Percentiles rank a stretch among this genome's conserved stretches.
phyloP scores from a whole-genome alignment of 2,888 invertebrate species.

The Xestia ashworthii region DNA sequence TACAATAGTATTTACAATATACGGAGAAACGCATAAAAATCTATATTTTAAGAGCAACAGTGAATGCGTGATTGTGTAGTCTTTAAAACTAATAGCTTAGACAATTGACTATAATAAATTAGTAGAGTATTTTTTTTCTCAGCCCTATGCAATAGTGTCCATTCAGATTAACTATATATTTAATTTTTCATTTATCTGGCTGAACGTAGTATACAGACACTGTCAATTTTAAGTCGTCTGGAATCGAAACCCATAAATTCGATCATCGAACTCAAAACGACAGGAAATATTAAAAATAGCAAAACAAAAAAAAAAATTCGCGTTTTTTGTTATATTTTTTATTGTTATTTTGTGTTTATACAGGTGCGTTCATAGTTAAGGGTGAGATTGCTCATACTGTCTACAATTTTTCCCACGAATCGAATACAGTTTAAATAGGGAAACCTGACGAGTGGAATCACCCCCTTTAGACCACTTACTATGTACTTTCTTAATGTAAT shows the following conservation, averaged over 20 bases:
- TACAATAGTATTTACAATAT: constrained; percentile 67
- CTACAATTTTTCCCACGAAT: neutral
- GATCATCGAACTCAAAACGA: no score
- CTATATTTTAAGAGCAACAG: neutral
- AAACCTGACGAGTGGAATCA: neutral
- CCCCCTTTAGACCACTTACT: neutral
- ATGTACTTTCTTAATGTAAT: neutral
- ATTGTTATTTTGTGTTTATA: neutral
- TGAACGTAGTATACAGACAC: neutral
- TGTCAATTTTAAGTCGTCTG: no score
- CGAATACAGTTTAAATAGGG: neutral
- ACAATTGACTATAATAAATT: neutral
- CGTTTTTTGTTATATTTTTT: no score
- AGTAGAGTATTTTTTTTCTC: neutral
- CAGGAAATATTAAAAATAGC: no score
- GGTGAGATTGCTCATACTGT: neutral
- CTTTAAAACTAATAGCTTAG: neutral
- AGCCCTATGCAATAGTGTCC: neutral
- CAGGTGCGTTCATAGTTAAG: neutral
- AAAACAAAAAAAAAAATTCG: no score
- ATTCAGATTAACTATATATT: neutral
- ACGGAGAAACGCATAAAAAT: constrained; percentile 49
- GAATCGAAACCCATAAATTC: no score
- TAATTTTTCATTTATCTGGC: neutral
- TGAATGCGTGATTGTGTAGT: neutral